Evolutionary conservation across 2,888 invertebrate species (phyloP).

Genomic region (Terebella lapidaria): DNA sequence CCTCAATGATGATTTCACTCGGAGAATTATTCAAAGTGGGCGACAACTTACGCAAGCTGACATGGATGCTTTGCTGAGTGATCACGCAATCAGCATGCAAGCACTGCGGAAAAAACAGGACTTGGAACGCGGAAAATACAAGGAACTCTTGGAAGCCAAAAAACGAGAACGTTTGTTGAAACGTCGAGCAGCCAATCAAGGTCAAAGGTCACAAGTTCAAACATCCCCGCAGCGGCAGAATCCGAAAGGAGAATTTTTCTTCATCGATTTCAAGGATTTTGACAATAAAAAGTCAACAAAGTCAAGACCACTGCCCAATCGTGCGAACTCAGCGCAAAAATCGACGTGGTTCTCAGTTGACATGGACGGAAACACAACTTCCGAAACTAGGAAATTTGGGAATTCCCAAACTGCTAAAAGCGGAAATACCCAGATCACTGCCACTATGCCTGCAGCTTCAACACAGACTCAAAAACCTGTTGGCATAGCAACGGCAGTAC

Average conservation of each 20-base stretch:
- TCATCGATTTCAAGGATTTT: not conserved
- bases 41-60: not conserved
- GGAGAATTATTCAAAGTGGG: not conserved
- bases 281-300: not conserved
- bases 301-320: too few relatives aligned
- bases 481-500: too few relatives aligned
- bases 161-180: not conserved
- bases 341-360: not conserved
- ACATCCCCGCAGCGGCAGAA: not conserved
- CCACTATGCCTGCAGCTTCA: too few relatives aligned
- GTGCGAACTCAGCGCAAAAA: too few relatives aligned
- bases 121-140: not conserved
- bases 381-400: too few relatives aligned
- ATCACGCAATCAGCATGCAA: constrained; percentile 12
- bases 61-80: constrained; percentile 6
- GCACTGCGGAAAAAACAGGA: constrained; percentile 9
- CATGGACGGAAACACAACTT: too few relatives aligned
- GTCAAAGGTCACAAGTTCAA: not conserved
- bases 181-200: not conserved
- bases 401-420: too few relatives aligned
- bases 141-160: not conserved
- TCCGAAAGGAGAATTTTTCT: not conserved
- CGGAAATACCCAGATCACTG: too few relatives aligned
- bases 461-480: too few relatives aligned
- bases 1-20: constrained; percentile 2